Conservation (phyloP, 2,888 invertebrate genomes). For the Coenonympha arcania region DNA sequence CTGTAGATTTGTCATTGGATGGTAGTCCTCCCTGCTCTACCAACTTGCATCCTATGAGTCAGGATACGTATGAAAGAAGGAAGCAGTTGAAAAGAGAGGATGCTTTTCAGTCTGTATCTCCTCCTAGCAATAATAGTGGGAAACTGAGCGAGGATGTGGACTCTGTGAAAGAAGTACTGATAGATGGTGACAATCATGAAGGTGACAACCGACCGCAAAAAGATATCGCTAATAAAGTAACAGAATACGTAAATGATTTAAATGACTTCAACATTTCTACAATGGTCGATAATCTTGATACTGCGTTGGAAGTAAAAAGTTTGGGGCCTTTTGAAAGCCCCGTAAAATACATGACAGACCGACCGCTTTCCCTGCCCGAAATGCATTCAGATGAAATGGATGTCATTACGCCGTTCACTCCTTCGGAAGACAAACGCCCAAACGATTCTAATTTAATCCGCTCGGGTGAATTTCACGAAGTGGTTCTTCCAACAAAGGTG, state of each 20-base stretch:
- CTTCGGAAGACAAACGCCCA: constrained; percentile 29
- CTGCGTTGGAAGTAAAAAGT: constrained; percentile 9
- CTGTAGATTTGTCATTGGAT: constrained; percentile 61
- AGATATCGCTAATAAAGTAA: neutral
- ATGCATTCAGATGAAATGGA: constrained; percentile 57
- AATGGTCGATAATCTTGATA: constrained; percentile 10
- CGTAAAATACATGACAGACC: neutral
- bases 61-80: constrained; percentile 59
- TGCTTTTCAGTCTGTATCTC: constrained; percentile 67
- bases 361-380: constrained; percentile 25
- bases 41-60: constrained; percentile 60
- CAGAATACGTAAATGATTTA: neutral
- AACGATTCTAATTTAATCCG: constrained; percentile 49
- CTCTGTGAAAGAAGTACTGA: constrained; percentile 37
- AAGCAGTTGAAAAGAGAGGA: constrained; percentile 68
- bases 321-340: constrained; percentile 9
- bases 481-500: constrained; percentile 63
- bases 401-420: constrained; percentile 51
- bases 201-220: neutral
- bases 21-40: constrained; percentile 58
- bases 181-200: constrained; percentile 7
- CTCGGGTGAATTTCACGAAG: constrained; percentile 73
- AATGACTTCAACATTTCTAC: constrained; percentile 14
- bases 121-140: constrained; percentile 63
- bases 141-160: constrained; percentile 65